Evolutionary conservation across 2,797 vertebrate genomes (phyloP).

Genomic region (Mus spretus): DNA sequence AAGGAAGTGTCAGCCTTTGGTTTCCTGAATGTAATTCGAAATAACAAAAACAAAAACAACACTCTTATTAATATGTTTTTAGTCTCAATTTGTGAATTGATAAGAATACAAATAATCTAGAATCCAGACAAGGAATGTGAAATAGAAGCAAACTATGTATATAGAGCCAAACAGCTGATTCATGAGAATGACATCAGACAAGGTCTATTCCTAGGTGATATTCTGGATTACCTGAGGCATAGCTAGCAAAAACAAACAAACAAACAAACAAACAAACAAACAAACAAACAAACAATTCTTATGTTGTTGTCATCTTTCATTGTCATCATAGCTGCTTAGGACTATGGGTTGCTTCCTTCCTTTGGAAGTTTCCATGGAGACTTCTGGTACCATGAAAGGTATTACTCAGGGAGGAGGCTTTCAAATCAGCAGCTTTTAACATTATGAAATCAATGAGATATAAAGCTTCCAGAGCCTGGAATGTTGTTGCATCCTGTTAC

Average conservation of each 20-base stretch:
- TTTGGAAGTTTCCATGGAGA: background rate
- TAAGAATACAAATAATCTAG: background rate
- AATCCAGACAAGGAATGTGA: background rate
- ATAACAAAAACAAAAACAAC: background rate
- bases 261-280: background rate
- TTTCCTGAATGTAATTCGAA: constrained; percentile 46
- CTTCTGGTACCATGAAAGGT: background rate
- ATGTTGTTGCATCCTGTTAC: background rate
- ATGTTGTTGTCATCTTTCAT: background rate
- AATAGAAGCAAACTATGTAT: background rate
- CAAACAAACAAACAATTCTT: background rate
- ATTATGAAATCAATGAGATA: background rate
- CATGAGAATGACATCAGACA: background rate
- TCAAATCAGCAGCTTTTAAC: background rate
- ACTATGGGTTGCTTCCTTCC: background rate
- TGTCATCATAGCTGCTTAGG: background rate
- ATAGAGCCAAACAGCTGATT: background rate
- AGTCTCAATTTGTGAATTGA: background rate
- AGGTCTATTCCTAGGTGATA: background rate
- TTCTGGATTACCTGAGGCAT: background rate
- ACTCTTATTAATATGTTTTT: constrained; percentile 1
- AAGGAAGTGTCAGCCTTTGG: background rate
- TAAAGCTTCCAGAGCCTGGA: background rate
- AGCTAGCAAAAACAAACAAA: background rate
- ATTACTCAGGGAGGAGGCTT: background rate